phyloP scores from a whole-genome alignment of 2,888 invertebrate genomes.

The Flexamia atlantica region DNA sequence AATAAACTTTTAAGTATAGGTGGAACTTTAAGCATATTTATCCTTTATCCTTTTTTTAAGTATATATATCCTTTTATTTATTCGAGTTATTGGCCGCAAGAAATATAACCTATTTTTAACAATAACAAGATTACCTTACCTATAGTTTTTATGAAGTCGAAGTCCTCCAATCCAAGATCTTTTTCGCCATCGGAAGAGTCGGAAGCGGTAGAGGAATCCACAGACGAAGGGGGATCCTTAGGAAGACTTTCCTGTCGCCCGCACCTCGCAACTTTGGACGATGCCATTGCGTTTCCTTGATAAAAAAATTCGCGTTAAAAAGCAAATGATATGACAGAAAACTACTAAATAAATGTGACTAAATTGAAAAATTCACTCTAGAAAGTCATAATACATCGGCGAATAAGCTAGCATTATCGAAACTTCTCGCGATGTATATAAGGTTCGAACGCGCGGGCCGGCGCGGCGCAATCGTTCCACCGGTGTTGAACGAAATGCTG shows the following conservation, averaged over 20 bases:
- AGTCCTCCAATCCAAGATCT: conserved; percentile 80
- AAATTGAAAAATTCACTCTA: not conserved
- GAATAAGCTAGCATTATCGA: conserved; percentile 37
- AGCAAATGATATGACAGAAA: not conserved
- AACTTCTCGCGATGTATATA: conserved; percentile 4
- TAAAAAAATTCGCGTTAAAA: not conserved
- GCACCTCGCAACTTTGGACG: conserved; percentile 64
- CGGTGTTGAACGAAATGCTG: conserved; percentile 40
- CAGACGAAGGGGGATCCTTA: conserved; percentile 68
- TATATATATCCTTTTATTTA: too few relatives aligned
- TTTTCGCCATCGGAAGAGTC: conserved; percentile 69
- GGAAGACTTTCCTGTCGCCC: conserved; percentile 62
- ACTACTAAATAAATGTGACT: not conserved
- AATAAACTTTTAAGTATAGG: too few relatives aligned
- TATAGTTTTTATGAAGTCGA: conserved; percentile 92
- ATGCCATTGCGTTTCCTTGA: conserved; percentile 60
- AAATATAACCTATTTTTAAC: too few relatives aligned
- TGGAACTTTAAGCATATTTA: too few relatives aligned
- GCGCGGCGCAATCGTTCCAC: conserved; percentile 36
- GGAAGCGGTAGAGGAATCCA: conserved; percentile 65
- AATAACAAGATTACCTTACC: conserved; percentile 87
- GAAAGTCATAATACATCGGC: conserved; percentile 6
- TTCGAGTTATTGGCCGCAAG: too few relatives aligned
- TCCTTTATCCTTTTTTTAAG: too few relatives aligned
- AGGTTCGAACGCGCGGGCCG: conserved; percentile 9